Evolutionary conservation across 2,888 invertebrate genomes (phyloP).

Genomic region (Anorthoa munda): DNA sequence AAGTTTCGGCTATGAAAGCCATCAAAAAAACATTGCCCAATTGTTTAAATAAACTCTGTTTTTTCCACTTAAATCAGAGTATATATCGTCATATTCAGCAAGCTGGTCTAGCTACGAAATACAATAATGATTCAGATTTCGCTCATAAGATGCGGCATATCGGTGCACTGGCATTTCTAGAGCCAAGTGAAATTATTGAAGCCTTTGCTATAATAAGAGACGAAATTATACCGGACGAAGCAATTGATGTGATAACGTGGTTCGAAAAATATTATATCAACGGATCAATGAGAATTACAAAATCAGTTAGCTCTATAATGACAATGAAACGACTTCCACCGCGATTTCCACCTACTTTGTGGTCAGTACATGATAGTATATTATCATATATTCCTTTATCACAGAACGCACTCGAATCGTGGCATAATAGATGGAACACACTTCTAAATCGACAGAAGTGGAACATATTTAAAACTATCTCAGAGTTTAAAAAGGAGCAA

Average conservation of each 20-base stretch:
- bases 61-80: conserved; percentile 3
- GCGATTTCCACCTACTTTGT: conserved; percentile 4
- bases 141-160: conserved; percentile 1
- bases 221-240: conserved; percentile 5
- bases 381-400: conserved; percentile 20
- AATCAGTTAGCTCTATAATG: neutral
- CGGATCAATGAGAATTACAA: conserved; percentile 7
- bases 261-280: too few species aligned
- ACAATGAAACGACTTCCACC: conserved; percentile 3
- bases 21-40: neutral
- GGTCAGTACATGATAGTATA: conserved; percentile 17
- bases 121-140: neutral
- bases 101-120: conserved; percentile 2
- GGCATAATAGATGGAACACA: conserved; percentile 21
- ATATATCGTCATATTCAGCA: neutral
- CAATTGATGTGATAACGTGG: neutral
- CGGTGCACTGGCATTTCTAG: conserved; percentile 4
- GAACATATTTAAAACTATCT: conserved; percentile 8
- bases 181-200: conserved; percentile 2
- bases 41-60: neutral
- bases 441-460: conserved; percentile 8
- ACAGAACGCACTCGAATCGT: too few species aligned
- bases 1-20: neutral
- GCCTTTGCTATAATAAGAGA: conserved; percentile 1
- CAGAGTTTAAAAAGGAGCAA: conserved; percentile 8